These are phyloP conservation scores for Gryon sp. DNA, from an alignment of 1,140 invertebrate species.

Conservation along the genomic window DNA sequence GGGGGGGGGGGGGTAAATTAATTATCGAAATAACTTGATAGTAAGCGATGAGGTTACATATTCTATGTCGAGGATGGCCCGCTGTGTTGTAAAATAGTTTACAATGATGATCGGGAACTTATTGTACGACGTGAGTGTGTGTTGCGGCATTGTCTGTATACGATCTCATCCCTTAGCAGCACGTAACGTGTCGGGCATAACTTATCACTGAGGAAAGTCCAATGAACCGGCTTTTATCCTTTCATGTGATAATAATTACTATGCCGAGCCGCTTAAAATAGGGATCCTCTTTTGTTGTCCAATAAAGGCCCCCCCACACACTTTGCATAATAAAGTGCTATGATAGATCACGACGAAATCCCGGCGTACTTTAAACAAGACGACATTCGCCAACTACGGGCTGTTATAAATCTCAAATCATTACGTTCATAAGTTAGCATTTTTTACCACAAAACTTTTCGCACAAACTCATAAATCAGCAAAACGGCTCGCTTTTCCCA, in stretches of 20 bases:
- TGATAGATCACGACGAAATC: constrained; percentile 49
- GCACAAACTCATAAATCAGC: constrained; percentile 39
- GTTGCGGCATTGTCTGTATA: constrained; percentile 56
- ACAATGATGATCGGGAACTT: constrained; percentile 52
- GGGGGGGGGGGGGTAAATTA: too few relatives aligned
- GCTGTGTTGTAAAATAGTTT: constrained; percentile 52
- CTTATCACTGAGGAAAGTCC: constrained; percentile 58
- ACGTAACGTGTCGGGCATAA: constrained; percentile 58
- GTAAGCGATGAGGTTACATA: constrained; percentile 38
- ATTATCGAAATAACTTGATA: constrained; percentile 56
- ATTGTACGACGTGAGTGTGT: constrained; percentile 51
- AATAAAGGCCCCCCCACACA: constrained; percentile 60
- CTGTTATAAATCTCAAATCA: constrained; percentile 52
- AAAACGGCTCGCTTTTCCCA: constrained; percentile 1
- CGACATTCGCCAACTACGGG: constrained; percentile 29
- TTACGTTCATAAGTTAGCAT: constrained; percentile 51
- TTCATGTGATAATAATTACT: constrained; percentile 59
- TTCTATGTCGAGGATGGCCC: constrained; percentile 28
- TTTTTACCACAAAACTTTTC: constrained; percentile 34
- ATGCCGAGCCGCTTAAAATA: constrained; percentile 48
- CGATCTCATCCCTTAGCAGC: constrained; percentile 35
- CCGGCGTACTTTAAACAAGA: constrained; percentile 48
- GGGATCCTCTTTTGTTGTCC: constrained; percentile 60
- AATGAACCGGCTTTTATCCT: constrained; percentile 60
- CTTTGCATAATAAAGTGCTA: constrained; percentile 52